A percentile compares a stretch with the other conserved stretches of the same genome.
phyloP scores from a whole-genome alignment of 2,797 vertebrate genomes.

The Protosalanx chinensis region DNA sequence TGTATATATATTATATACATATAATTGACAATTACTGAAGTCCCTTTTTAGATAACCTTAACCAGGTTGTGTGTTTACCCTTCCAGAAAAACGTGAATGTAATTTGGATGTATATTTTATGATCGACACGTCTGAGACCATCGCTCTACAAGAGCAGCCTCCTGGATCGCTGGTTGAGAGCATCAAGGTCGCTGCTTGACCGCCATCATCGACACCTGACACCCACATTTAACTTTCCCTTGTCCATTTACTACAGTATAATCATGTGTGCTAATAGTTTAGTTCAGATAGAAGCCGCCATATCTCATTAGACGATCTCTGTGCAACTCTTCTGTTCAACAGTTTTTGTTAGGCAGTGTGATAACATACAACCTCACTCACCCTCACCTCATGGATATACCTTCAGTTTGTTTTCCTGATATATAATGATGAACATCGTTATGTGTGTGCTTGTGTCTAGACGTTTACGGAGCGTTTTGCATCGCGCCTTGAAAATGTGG shows the following conservation, averaged over 20 bases:
- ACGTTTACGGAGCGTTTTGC: background rate
- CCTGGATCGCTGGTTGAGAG: conserved; percentile 84
- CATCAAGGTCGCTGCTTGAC: conserved; percentile 69
- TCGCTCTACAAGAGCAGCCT: conserved; percentile 88
- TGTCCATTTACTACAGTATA: no score
- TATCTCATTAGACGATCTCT: no score
- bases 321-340: no score
- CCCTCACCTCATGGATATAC: no score
- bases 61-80: conserved; percentile 1
- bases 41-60: background rate
- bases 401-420: background rate
- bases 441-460: conserved; percentile 5
- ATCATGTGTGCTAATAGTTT: no score
- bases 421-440: background rate
- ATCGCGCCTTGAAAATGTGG: conserved; percentile 66
- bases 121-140: conserved; percentile 96
- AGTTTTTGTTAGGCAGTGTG: no score
- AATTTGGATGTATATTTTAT: conserved; percentile 88
- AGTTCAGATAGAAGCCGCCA: no score
- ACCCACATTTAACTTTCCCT: no score
- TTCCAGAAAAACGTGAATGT: conserved; percentile 72
- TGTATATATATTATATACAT: no score
- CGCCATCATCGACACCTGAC: no score
- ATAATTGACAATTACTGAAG: no score
- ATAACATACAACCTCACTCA: no score